Evolutionary conservation across 2,797 vertebrate genomes (phyloP), one percentile per base, ranked within the genome.

Genomic region (Brachyrhaphis roseni): DNA sequence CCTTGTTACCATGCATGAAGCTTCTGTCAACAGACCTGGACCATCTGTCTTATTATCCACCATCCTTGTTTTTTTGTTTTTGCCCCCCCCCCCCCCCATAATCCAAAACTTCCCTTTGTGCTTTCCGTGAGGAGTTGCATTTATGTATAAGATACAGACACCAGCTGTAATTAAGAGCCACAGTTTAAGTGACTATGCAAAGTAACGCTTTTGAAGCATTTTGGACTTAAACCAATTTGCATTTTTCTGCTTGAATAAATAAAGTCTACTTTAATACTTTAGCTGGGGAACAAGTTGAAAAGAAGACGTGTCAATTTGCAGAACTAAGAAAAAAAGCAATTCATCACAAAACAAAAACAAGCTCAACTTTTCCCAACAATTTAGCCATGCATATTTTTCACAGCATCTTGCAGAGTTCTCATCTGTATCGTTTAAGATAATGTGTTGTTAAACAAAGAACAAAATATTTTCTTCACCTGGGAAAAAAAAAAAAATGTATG

Each of bases 1-100:
- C 84, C 86, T 84, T 82, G 83, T 82, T 80, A 78, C 78, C 87
- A 87, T 82, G 86, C 90, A 89, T 87, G 92, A 91, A 87, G 79
- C 84, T 84, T 87, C 91, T 90, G 87, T 92, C 89, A 89, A 93
- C 89, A 94, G 87, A 90, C 90, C 86, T 86, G 87, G 80, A 86
- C 89, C 93, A 95, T 94, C 92, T 93, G 93, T 94, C 93, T 91
- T 83, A 85, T 93, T 94, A 94, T 93, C 93, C 90, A 92, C 71
- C 71, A 86, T 88, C 80, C 71, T 85, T 82, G 86, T 88, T 91
- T 81, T 87, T 75, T 26, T 64, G 7, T 41, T 43, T 71, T 46
- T 46, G 8, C 8, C 41, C 36, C 68, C 73, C 12, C n/a, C n/a
- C n/a, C n/a, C 1, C 13, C 5, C 12, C 55, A 59, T 73, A 80